Base-by-base conservation (phyloP, 2,797 vertebrate genomes). In the Sebastes ruberrimus region DNA sequence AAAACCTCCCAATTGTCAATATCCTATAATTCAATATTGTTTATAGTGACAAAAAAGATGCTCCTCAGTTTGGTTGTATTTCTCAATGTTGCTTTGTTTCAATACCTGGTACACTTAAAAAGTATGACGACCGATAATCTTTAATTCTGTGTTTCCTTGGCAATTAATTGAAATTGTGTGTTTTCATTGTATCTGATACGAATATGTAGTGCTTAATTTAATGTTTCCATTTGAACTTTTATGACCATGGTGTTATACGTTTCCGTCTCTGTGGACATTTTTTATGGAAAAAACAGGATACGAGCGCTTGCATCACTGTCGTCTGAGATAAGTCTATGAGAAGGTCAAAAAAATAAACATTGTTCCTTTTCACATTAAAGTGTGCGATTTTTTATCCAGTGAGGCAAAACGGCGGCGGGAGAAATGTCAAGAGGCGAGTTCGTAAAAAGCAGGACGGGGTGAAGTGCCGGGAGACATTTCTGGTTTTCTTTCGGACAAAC, bases 271-370 rank as follows among this genome's bases (percentile, higher is more conserved):
- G 83, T 89, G 83, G 82, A 89, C 80, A 71, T 79, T 84, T 86
- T 52, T 80, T 68, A 79, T 81, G 75, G 79, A 46, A 46, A 72
- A 82, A 77, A 80, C 33, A 65, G 70, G 42, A 82, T 77, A 55
- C 4, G 78, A 88, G 85, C 65, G 80, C 69, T 92, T 89, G 71
- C 72, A 60, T 85, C 89, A 75, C 74, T 74, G 84, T 86, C 65
- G 74, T 86, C 66, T 76, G 78, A 77, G 76, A 81, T 73, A 56
- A 76, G 61, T 83, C 33, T 83, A 65, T 78, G 82, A 87, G 46
- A 90, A 86, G 78, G 78, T 78, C 23, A 78, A 78, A 85, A 85
- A 62, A 94, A 93, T 94, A 93, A 94, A 92, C 18, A 46, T 60
- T 74, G 66, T 79, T 89, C 64, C 80, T 89, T 92, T 91, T 90